Conservation (phyloP, 2,113 vertebrate genomes). For the Pedetes capensis region DNA sequence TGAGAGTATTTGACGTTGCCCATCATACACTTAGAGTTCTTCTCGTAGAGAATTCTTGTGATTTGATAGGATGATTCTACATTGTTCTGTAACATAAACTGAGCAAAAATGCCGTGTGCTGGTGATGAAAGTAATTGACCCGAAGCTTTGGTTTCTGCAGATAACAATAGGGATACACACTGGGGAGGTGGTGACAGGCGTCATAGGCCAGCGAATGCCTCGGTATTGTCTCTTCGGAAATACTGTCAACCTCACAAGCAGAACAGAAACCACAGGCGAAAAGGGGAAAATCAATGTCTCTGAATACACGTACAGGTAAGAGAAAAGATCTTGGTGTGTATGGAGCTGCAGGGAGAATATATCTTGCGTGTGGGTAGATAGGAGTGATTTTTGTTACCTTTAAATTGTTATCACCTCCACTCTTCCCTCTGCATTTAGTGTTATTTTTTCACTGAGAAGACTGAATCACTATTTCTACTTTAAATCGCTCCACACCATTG, state of each 20-base stretch:
- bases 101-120: not conserved
- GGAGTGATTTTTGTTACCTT: not conserved
- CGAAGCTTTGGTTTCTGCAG: conserved; percentile 78
- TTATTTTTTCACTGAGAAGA: not conserved
- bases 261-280: conserved; percentile 98
- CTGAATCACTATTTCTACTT: not conserved
- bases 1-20: not conserved
- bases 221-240: conserved; percentile 99
- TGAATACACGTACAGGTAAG: conserved; percentile 96
- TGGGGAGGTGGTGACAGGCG: conserved; percentile 97
- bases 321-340: not conserved
- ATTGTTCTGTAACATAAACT: not conserved
- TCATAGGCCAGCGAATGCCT: conserved; percentile 99
- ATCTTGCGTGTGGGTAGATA: not conserved
- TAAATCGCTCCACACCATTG: not conserved
- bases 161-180: conserved; percentile 99
- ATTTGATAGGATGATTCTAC: not conserved
- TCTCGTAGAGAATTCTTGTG: not conserved
- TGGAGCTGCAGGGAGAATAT: not conserved
- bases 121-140: not conserved
- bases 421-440: not conserved
- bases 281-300: conserved; percentile 98
- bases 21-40: not conserved
- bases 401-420: not conserved
- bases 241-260: conserved; percentile 98